phyloP scores from a whole-genome alignment of 1,140 invertebrate genomes.

The Drosophila ironensis region DNA sequence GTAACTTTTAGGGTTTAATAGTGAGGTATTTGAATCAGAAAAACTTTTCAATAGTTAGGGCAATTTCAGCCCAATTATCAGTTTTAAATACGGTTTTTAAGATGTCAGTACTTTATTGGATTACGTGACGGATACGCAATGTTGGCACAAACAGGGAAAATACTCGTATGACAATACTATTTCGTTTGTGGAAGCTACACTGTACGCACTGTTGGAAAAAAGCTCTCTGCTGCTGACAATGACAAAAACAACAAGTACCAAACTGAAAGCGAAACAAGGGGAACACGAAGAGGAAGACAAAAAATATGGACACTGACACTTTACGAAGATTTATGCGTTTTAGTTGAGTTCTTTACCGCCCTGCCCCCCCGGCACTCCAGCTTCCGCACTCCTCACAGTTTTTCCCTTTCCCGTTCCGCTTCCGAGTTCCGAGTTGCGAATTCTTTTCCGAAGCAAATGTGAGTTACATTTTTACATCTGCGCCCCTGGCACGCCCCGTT shows the following conservation, averaged over 20 bases:
- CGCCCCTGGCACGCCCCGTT: not conserved
- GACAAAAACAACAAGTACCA: slow-evolving; percentile 49
- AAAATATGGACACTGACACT: slow-evolving; percentile 79
- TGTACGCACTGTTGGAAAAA: slow-evolving; percentile 19
- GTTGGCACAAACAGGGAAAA: no score
- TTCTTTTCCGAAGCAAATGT: slow-evolving; percentile 30
- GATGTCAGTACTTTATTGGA: no score
- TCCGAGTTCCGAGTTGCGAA: slow-evolving; percentile 22
- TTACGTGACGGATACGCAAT: no score
- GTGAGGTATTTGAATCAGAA: no score
- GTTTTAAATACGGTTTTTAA: no score
- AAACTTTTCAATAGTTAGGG: no score
- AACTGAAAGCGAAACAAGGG: slow-evolving; percentile 28
- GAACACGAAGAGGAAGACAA: slow-evolving; percentile 34
- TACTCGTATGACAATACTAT: not conserved
- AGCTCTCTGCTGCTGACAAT: slow-evolving; percentile 60
- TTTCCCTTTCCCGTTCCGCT: slow-evolving; percentile 9
- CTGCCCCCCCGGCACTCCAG: not conserved
- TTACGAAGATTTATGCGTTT: slow-evolving; percentile 79
- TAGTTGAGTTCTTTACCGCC: slow-evolving; percentile 59
- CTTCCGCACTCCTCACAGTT: not conserved
- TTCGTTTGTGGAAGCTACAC: not conserved
- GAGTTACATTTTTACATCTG: slow-evolving; percentile 45
- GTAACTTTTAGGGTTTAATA: no score
- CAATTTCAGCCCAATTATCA: no score